Base-by-base conservation (phyloP, 2,888 invertebrate species). In the Tillus elongatus region DNA sequence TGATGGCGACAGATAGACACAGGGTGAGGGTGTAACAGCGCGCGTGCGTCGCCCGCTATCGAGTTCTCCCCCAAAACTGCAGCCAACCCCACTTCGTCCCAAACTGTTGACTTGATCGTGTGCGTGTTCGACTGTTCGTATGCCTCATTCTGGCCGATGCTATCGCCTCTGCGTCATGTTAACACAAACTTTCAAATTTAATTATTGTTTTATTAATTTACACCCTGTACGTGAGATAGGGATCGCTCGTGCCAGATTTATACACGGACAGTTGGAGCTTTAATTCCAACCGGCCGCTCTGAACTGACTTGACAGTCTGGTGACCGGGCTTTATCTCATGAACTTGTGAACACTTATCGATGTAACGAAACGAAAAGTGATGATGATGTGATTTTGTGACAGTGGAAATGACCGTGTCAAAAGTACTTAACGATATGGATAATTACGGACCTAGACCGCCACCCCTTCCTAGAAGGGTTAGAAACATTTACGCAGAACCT, bases 401-500 rank as follows among this genome's bases (percentile, higher is more conserved):
- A n/a, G 24, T 19, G 24, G 6, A 19, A n/a, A 19, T 19, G 24
- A 19, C 6, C 24, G 24, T 19, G 24, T n/a, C 24, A n/a, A 19
- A n/a, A 19, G n/a, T 19, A n/a, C 6, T 6, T 6, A n/a, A 19
- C 24, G 46, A 50, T 46, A 77, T 77, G 77, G 71, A 77, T 73
- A 73, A 72, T 69, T 70, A 74, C 71, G 70, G 74, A 35, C 73
- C 75, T 44, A 72, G 75, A 49, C 76, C 77, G 48, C 77, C 77
- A 44, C 71, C 77, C 49, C 70, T 77, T 45, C 73, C 76, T 42
- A 68, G 77, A 45, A 73, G 75, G 59, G 73, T 75, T 54, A 66
- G 76, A 58, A 76, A 77, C 63, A 77, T 77, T 63, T 77, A 77
- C 54, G 76, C 77, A 27, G 77, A 77, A 57, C 77, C 77, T 52